Percentiles rank a stretch among this genome's conserved stretches.
Evolutionary conservation across 2,888 invertebrate species (phyloP).

Genomic region (Bhutanitis thaidina): DNA sequence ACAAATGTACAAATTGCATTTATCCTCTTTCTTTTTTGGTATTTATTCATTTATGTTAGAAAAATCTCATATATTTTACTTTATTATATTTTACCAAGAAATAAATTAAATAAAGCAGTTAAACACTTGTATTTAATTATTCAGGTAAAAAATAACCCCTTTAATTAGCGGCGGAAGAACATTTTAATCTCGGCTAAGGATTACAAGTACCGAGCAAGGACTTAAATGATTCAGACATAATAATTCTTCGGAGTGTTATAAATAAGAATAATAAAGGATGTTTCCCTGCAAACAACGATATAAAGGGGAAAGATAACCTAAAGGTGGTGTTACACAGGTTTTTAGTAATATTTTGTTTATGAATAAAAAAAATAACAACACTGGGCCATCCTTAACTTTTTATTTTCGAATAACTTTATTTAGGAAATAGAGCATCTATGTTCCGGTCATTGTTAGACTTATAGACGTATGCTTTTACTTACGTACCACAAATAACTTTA

Average conservation of each 20-base stretch:
- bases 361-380: not conserved
- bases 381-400: no score
- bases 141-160: slow-evolving; percentile 62
- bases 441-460: no score
- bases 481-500: no score
- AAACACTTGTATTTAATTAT: slow-evolving; percentile 60
- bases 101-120: slow-evolving; percentile 26
- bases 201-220: slow-evolving; percentile 73
- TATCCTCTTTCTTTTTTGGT: no score
- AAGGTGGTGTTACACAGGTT: slow-evolving; percentile 22
- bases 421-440: no score
- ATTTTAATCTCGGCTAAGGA: slow-evolving; percentile 70
- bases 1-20: no score
- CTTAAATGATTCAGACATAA: slow-evolving; percentile 78
- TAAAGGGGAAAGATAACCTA: slow-evolving; percentile 38
- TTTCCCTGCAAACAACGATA: slow-evolving; percentile 32
- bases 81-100: no score
- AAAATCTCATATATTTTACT: no score
- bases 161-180: slow-evolving; percentile 69
- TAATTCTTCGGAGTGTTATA: slow-evolving; percentile 75
- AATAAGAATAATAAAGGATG: slow-evolving; percentile 70
- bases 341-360: not conserved
- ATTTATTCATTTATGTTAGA: no score
- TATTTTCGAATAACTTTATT: no score
- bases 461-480: no score